Evolutionary conservation across 2,113 vertebrate genomes (phyloP), one percentile per base, ranked within the genome.

Genomic region (Etheostoma spectabile): DNA sequence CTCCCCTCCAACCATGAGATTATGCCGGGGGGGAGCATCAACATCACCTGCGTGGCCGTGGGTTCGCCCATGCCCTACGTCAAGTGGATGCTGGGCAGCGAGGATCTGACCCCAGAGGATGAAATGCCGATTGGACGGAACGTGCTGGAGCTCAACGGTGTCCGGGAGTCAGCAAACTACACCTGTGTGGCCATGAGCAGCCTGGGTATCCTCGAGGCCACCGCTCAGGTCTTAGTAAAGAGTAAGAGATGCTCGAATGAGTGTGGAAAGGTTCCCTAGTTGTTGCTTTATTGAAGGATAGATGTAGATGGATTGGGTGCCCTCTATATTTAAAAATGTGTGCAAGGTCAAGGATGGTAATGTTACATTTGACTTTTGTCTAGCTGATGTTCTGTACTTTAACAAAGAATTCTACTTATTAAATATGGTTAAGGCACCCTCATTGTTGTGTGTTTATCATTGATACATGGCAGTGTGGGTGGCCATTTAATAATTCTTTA

Each of bases 151-250:
- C 96, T 99, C 89, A 99, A 97, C 0, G 95, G 98, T 0, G 97
- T 99, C 66, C 96, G 97, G 57, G 98, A 99, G 90, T 99, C 98
- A 0, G 98, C 98, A 84, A 99, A 99, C 94, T 99, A 99, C 94
- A 99, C 98, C 0, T 99, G 98, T 4, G 97, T 99, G 93, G 98
- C 98, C 93, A 99, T 99, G 98, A 99, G 98, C 91, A 99, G 98
- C 69, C 95, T 99, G 93, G 98, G 98, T 4, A 97, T 99, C 87
- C 98, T 99, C 0, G 98, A 99, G 72, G 96, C 98, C 0, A 96
- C 96, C 2, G 97, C 98, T 6, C 98, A 99, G 93, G 98, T 99
- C 93, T 96, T 97, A 10, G 98, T 99, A 74, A 99, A 99, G 94
- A 98, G 98, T 99, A 95, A 98, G 97, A 74, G 55, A 67, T 0